Evolutionary conservation across 1,140 invertebrate species (phyloP).

Genomic region (Parasteatoda tepidariorum): DNA sequence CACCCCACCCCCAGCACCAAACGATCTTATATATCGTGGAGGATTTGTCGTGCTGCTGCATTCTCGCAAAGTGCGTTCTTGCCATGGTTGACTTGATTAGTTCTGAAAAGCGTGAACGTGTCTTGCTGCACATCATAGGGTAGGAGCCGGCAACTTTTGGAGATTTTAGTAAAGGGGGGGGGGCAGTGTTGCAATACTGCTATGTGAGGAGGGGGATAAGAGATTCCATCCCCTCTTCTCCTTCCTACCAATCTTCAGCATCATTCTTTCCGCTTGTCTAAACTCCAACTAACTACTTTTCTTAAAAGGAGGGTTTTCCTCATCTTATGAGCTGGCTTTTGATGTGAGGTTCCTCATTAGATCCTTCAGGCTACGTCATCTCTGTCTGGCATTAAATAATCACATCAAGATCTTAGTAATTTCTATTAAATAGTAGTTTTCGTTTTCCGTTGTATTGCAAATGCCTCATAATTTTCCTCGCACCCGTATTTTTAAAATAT

Average conservation of each 20-base stretch:
- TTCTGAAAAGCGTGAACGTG: conserved; percentile 57
- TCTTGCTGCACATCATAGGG: conserved; percentile 54
- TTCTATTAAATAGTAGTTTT: too few relatives aligned
- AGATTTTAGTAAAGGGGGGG: background rate
- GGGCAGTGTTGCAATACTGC: background rate
- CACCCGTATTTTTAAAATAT: background rate
- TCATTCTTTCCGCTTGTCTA: conserved; percentile 61
- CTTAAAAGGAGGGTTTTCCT: conserved; percentile 41
- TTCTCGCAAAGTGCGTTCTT: conserved; percentile 51
- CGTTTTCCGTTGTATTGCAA: background rate
- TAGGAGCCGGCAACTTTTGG: background rate
- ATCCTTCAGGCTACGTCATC: background rate
- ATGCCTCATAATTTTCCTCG: background rate
- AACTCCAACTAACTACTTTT: conserved; percentile 56
- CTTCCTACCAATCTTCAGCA: conserved; percentile 44
- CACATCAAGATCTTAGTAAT: too few relatives aligned
- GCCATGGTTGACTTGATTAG: conserved; percentile 49
- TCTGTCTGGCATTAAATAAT: too few relatives aligned
- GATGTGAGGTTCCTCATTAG: background rate
- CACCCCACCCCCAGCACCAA: background rate
- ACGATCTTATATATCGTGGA: conserved; percentile 41
- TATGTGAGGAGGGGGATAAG: background rate
- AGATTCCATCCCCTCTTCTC: background rate
- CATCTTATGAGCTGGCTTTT: background rate
- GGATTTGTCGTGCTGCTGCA: conserved; percentile 44